These are phyloP conservation scores for Actinia equina DNA, from an alignment of 64 coral and sea anemone genomes.

Conservation along the genomic window DNA sequence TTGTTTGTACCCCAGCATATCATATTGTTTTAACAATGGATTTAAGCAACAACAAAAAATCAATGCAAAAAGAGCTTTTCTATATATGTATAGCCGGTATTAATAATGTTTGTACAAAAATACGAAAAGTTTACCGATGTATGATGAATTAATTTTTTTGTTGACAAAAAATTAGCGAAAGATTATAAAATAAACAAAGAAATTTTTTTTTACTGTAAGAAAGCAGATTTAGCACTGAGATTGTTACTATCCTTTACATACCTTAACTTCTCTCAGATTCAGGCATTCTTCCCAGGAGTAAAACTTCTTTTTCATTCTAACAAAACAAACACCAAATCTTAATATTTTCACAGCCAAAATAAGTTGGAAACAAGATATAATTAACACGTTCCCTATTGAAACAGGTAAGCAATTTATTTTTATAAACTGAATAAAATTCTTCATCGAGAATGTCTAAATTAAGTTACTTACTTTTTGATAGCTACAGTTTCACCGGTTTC, in stretches of 20 bases:
- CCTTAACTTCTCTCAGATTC: constrained; percentile 97
- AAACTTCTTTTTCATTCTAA: constrained; percentile 99
- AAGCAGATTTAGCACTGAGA: too few relatives aligned
- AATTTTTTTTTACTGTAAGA: too few relatives aligned
- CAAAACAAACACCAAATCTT: neutral
- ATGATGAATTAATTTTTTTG: too few relatives aligned
- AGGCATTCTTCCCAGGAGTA: constrained; percentile 98
- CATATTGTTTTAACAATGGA: too few relatives aligned
- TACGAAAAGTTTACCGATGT: too few relatives aligned
- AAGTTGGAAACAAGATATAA: neutral
- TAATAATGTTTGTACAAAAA: too few relatives aligned
- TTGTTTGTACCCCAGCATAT: too few relatives aligned
- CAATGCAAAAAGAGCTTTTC: too few relatives aligned
- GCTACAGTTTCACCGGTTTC: constrained; percentile 97
- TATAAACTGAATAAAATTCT: neutral
- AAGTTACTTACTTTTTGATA: constrained; percentile 83
- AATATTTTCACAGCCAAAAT: neutral
- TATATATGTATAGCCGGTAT: too few relatives aligned
- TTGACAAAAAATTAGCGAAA: too few relatives aligned
- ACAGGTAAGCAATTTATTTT: neutral
- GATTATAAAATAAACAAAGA: neutral
- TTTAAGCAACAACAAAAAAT: too few relatives aligned
- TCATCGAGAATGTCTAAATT: neutral
- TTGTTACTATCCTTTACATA: neutral
- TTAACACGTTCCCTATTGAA: neutral